Evolutionary conservation across 1,140 invertebrate species (phyloP).

Genomic region (Orchestia grillus): DNA sequence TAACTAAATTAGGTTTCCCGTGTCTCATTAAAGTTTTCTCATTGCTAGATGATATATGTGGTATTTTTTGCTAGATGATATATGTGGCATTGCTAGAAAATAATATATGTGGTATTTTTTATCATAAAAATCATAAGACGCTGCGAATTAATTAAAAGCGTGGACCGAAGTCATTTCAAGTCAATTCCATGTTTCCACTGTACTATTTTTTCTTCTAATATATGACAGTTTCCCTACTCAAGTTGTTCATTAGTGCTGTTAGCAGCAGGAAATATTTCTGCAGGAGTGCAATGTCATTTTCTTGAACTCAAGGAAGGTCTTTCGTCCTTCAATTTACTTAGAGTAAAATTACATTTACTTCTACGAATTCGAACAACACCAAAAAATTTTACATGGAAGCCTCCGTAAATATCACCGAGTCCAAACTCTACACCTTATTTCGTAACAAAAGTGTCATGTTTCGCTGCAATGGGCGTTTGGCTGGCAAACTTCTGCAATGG

Average conservation of each 20-base stretch:
- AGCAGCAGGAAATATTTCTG: not conserved
- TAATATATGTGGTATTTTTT: too few relatives aligned
- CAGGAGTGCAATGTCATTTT: not conserved
- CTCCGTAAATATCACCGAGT: not conserved
- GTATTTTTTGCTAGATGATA: too few relatives aligned
- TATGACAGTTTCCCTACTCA: not conserved
- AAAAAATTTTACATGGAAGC: not conserved
- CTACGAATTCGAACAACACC: not conserved
- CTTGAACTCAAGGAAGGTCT: not conserved
- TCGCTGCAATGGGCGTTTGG: not conserved
- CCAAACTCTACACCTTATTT: not conserved
- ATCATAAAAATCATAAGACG: too few relatives aligned
- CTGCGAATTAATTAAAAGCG: too few relatives aligned
- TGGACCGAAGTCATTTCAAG: not conserved
- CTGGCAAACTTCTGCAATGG: constrained; percentile 33
- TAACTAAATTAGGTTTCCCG: too few relatives aligned
- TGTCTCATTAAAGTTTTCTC: too few relatives aligned
- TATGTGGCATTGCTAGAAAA: too few relatives aligned
- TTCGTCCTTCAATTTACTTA: not conserved
- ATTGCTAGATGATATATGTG: too few relatives aligned
- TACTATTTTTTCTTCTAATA: not conserved
- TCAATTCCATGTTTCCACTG: not conserved
- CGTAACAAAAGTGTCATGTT: not conserved
- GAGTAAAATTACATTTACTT: not conserved
- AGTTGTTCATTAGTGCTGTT: not conserved